These are phyloP conservation scores for Didymodactylos carnosus DNA, from an alignment of 2,888 invertebrate species.

Conservation along the genomic window DNA sequence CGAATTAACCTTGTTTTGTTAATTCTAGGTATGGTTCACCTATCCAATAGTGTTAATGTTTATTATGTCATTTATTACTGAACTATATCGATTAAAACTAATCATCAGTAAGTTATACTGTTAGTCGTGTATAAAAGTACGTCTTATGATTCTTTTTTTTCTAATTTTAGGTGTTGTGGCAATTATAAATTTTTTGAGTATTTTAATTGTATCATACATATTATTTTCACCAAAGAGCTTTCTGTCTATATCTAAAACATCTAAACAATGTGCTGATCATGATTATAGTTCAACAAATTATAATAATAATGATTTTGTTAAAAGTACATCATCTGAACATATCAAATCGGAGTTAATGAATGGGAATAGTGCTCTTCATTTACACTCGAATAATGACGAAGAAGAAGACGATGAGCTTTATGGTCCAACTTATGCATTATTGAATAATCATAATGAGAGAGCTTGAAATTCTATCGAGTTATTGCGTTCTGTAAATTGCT, in stretches of 20 bases:
- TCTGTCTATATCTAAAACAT: not conserved
- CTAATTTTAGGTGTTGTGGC: conserved; percentile 51
- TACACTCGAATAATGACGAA: not conserved
- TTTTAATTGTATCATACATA: conserved; percentile 11
- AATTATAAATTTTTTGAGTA: conserved; percentile 10
- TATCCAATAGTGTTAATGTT: conserved; percentile 82
- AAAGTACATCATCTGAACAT: not conserved
- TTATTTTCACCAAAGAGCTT: conserved; percentile 7
- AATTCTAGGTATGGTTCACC: conserved; percentile 90
- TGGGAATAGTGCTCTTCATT: too few species aligned
- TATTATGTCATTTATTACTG: conserved; percentile 72
- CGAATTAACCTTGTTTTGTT: conserved; percentile 83
- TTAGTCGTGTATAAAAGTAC: too few species aligned
- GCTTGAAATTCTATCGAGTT: not conserved
- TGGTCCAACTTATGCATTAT: not conserved
- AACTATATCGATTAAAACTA: conserved; percentile 83
- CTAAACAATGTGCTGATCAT: not conserved
- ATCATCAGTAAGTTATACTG: too few species aligned
- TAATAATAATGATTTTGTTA: not conserved
- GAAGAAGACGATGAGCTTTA: not conserved
- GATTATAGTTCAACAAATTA: not conserved
- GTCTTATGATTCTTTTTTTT: too few species aligned
- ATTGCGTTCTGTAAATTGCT: too few species aligned
- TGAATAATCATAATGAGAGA: not conserved
- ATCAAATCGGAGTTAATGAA: too few species aligned